Conservation (phyloP, 2,797 vertebrate genomes). For the Cheirogaleus major region DNA sequence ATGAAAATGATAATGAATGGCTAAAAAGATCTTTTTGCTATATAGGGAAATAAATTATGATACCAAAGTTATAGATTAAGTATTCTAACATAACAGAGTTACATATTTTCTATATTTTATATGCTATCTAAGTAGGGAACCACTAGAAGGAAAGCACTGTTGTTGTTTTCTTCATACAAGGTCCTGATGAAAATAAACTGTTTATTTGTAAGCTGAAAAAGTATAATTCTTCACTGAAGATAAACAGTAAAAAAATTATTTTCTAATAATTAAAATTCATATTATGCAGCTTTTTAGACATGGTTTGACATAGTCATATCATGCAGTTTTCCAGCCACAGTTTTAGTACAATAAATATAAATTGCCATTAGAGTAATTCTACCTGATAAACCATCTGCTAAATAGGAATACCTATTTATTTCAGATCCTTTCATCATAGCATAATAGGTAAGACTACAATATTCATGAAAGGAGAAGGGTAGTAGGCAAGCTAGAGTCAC, state of each 20-base stretch:
- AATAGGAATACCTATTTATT: background rate
- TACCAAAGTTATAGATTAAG: conserved; percentile 13
- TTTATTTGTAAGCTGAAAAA: background rate
- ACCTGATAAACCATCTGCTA: background rate
- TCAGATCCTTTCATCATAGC: background rate
- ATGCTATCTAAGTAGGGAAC: background rate
- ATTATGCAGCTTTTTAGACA: background rate
- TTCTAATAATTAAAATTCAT: background rate
- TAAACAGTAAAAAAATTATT: background rate
- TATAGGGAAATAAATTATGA: background rate
- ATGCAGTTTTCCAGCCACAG: background rate
- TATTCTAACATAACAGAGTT: background rate
- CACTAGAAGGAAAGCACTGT: background rate
- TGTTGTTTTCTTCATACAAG: background rate
- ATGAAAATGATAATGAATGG: background rate
- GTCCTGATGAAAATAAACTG: conserved; percentile 3
- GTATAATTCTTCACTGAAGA: background rate
- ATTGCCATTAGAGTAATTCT: background rate
- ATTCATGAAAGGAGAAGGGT: background rate
- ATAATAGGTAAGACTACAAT: background rate
- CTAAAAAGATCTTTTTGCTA: conserved; percentile 18
- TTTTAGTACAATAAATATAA: background rate
- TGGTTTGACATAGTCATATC: background rate
- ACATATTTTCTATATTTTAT: background rate
- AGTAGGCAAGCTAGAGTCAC: background rate